Conservation (phyloP, 2,113 vertebrate species). For the Leptobrachium leishanense region DNA sequence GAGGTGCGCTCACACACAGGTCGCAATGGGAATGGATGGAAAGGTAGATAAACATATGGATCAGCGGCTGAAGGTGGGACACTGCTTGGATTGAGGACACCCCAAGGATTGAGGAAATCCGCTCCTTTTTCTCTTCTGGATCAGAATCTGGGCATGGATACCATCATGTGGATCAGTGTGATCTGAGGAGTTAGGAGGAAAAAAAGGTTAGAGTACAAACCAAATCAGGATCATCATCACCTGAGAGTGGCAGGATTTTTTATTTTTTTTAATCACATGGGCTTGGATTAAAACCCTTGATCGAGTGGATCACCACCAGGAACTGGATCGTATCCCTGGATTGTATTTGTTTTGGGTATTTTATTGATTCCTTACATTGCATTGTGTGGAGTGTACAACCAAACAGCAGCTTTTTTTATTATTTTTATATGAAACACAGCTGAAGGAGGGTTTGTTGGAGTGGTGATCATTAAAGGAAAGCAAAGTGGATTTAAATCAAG, state of each 20-base stretch:
- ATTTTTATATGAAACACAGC: background rate
- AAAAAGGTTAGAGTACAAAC: background rate
- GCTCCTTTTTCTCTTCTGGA: background rate
- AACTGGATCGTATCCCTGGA: background rate
- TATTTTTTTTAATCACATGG: background rate
- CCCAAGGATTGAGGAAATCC: background rate
- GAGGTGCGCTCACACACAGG: background rate
- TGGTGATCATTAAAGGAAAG: background rate
- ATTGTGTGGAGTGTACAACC: background rate
- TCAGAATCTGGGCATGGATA: conserved; percentile 11
- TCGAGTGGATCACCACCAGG: background rate
- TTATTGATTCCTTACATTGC: background rate
- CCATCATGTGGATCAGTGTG: conserved; percentile 9
- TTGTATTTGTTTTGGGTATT: background rate
- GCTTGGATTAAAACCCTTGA: background rate
- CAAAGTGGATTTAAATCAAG: background rate
- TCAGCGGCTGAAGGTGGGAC: background rate
- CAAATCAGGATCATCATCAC: conserved; percentile 5
- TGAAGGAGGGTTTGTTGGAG: background rate
- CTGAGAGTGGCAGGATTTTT: background rate
- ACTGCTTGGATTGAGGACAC: background rate
- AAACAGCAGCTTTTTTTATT: conserved; percentile 6
- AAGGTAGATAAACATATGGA: conserved; percentile 18
- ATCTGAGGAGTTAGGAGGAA: conserved; percentile 23
- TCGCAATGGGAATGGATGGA: background rate